Evolutionary conservation across 2,888 invertebrate genomes (phyloP).

Genomic region (Diadromus collaris): DNA sequence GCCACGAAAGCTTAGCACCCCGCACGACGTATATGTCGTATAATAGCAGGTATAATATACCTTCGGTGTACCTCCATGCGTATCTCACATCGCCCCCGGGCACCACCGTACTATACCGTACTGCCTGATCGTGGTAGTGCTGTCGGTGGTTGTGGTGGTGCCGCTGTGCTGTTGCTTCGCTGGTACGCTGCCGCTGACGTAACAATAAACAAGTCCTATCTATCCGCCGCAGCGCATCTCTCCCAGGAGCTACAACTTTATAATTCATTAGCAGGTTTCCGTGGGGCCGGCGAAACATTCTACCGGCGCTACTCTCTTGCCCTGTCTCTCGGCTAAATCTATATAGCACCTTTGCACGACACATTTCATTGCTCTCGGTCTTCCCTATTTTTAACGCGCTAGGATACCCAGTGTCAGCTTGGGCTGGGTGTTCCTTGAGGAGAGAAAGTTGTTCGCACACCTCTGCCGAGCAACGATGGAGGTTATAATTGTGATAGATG

Average conservation of each 20-base stretch:
- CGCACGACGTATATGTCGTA: constrained; percentile 21
- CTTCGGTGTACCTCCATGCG: constrained; percentile 27
- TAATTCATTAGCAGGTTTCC: constrained; percentile 59
- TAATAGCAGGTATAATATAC: constrained; percentile 27
- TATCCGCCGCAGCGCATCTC: constrained; percentile 56
- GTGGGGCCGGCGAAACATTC: constrained; percentile 16
- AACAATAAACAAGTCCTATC: constrained; percentile 60
- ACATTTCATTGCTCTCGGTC: constrained; percentile 15
- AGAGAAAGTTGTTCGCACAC: not conserved
- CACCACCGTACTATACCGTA: not conserved
- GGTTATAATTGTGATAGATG: not conserved
- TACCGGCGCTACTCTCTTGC: constrained; percentile 17
- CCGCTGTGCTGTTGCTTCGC: constrained; percentile 7
- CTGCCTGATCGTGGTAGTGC: constrained; percentile 36
- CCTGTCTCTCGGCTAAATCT: not conserved
- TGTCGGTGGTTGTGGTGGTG: constrained; percentile 3
- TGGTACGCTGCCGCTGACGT: constrained; percentile 49
- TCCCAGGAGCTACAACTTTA: constrained; percentile 60
- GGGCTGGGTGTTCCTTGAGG: not conserved
- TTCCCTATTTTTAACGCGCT: constrained; percentile 13
- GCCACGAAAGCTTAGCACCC: constrained; percentile 48
- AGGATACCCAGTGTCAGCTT: not conserved
- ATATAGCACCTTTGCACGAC: constrained; percentile 26
- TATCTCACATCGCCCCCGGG: constrained; percentile 52
- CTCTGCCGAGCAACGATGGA: not conserved